A percentile compares a stretch with the other conserved stretches of the same genome.
Evolutionary conservation across 2,888 invertebrate species (phyloP).

Genomic region (Lycocerus yunnanus): DNA sequence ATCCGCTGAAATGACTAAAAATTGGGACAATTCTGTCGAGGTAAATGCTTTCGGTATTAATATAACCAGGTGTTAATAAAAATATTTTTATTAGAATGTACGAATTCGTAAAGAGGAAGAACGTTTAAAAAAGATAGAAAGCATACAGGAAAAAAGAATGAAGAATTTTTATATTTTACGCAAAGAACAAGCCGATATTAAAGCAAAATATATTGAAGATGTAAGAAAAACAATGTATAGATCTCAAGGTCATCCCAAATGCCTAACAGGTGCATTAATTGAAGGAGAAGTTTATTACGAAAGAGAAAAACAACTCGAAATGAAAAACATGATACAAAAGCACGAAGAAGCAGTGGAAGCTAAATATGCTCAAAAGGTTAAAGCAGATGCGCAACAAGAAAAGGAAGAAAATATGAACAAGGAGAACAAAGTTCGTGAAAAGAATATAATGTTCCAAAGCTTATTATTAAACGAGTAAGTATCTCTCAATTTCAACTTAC

Average conservation of each 20-base stretch:
- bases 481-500: not conserved
- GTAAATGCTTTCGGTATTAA: constrained; percentile 34
- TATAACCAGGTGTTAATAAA: not conserved
- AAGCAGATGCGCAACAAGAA: constrained; percentile 40
- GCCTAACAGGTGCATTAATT: constrained; percentile 47
- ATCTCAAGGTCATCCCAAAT: constrained; percentile 44
- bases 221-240: constrained; percentile 41
- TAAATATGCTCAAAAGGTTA: constrained; percentile 41
- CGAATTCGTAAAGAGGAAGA: constrained; percentile 34
- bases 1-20: constrained; percentile 54
- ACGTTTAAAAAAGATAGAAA: constrained; percentile 23
- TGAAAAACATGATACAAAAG: constrained; percentile 44
- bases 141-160: constrained; percentile 28
- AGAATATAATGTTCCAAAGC: constrained; percentile 33
- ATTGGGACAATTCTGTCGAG: constrained; percentile 56
- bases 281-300: constrained; percentile 47
- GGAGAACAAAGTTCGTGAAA: constrained; percentile 34
- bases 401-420: constrained; percentile 41
- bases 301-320: constrained; percentile 48
- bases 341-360: constrained; percentile 43
- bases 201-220: constrained; percentile 41
- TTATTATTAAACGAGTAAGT: constrained; percentile 36
- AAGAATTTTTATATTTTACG: constrained; percentile 34
- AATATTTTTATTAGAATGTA: constrained; percentile 31
- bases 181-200: constrained; percentile 39